These are phyloP conservation scores for Drosophila asahinai DNA, from an alignment of 1,140 invertebrate species.

Conservation along the genomic window DNA sequence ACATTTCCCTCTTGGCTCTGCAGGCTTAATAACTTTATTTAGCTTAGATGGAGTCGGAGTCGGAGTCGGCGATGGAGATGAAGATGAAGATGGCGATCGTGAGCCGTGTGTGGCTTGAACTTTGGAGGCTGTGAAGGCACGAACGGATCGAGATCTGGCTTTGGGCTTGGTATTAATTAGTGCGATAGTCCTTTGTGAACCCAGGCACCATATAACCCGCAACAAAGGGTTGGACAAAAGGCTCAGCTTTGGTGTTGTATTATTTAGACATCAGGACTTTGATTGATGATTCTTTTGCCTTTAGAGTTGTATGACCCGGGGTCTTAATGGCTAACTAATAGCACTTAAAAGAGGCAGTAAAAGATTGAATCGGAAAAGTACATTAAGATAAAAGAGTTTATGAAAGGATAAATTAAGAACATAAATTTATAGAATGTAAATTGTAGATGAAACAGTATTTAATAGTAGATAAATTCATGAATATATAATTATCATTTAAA, in stretches of 20 bases:
- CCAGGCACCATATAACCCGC: slow-evolving; percentile 22
- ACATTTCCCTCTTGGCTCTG: slow-evolving; percentile 61
- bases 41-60: slow-evolving; percentile 64
- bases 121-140: slow-evolving; percentile 19
- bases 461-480: too few relatives aligned
- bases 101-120: slow-evolving; percentile 55
- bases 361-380: not conserved
- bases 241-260: slow-evolving; percentile 47
- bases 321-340: slow-evolving; percentile 70
- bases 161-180: slow-evolving; percentile 71
- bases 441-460: too few relatives aligned
- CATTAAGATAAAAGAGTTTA: too few relatives aligned
- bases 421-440: not conserved
- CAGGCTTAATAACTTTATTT: slow-evolving; percentile 80
- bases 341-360: slow-evolving; percentile 25
- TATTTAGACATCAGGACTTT: slow-evolving; percentile 80
- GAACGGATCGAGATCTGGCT: slow-evolving; percentile 54
- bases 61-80: slow-evolving; percentile 7
- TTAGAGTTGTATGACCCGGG: slow-evolving; percentile 25
- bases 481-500: too few relatives aligned
- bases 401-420: not conserved
- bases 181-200: slow-evolving; percentile 77
- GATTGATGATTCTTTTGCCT: slow-evolving; percentile 63
- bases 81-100: slow-evolving; percentile 34
- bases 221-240: slow-evolving; percentile 35